Evolutionary conservation across 2,888 invertebrate species (phyloP), one percentile per base, ranked within the genome.

Genomic region (Lumbricus terrestris): DNA sequence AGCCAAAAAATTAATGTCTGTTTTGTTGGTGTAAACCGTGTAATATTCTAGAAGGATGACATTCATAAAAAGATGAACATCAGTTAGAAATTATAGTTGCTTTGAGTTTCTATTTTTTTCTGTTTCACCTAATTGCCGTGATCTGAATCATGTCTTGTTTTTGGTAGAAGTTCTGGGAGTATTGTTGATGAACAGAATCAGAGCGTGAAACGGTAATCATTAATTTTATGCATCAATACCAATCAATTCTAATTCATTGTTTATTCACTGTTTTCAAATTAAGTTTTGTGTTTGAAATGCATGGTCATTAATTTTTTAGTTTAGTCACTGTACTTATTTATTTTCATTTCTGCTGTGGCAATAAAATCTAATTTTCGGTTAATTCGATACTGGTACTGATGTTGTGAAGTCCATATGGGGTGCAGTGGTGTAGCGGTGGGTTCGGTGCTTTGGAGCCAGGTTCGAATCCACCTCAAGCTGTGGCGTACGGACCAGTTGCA

Each of bases 81-180:
- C 47, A 47, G 47, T 47, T 47, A 47, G 47, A 47, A 20, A 47
- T 47, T 11, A 69, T 29, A n/a, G 11, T 69, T 13, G 11, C n/a
- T n/a, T n/a, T n/a, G 69, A 69, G 69, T n/a, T 69, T 69, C n/a
- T n/a, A n/a, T 29, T 8, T 11, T n/a, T 69, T n/a, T 69, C 69
- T 69, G 8, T n/a, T 69, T 29, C n/a, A n/a, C 11, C n/a, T 69
- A n/a, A 8, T 11, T 69, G 69, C 69, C n/a, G 8, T 69, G 8
- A 69, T 29, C 29, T 13, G 29, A n/a, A 29, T 69, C 11, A 69
- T 29, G n/a, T 16, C n/a, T 11, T 89, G 92, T 95, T 82, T 85
- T 34, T 85, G 34, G 37, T 37, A 89, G 54, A 54, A 34, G 89
- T 89, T 89, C 42, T 54, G 40, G 54, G 34, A 35, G 34, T 35